Evolutionary conservation across 2,888 invertebrate species (phyloP).

Genomic region (Ornithoptera priamus): DNA sequence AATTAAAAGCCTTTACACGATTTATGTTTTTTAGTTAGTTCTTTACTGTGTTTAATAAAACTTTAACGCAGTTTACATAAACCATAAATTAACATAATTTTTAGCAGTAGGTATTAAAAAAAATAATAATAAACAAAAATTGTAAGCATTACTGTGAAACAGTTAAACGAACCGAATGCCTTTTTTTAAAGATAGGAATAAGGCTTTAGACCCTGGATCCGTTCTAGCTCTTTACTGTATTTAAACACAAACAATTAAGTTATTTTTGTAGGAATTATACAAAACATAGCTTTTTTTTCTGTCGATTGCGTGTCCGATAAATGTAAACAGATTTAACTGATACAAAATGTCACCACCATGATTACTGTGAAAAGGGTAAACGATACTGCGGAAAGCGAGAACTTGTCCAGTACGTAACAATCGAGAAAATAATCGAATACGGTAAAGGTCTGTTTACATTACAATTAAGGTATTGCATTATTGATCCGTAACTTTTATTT

Average conservation of each 20-base stretch:
- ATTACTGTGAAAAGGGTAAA: constrained; percentile 42
- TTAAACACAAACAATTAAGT: neutral
- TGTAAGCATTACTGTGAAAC: too few species aligned
- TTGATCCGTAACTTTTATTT: neutral
- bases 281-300: neutral
- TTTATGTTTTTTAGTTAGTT: too few species aligned
- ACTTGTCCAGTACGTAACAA: constrained; percentile 28
- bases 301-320: constrained; percentile 30
- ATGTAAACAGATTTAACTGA: constrained; percentile 27
- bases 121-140: too few species aligned
- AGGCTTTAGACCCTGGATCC: too few species aligned
- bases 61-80: too few species aligned
- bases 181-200: too few species aligned
- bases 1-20: too few species aligned
- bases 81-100: too few species aligned
- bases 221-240: neutral
- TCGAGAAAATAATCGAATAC: constrained; percentile 32
- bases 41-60: too few species aligned
- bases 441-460: constrained; percentile 17
- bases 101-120: too few species aligned
- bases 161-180: too few species aligned
- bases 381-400: constrained; percentile 35
- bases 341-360: constrained; percentile 39
- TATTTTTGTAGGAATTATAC: neutral
- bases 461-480: constrained; percentile 10